Evolutionary conservation across 2,797 vertebrate species (phyloP).

Genomic region (Furcifer pardalis): DNA sequence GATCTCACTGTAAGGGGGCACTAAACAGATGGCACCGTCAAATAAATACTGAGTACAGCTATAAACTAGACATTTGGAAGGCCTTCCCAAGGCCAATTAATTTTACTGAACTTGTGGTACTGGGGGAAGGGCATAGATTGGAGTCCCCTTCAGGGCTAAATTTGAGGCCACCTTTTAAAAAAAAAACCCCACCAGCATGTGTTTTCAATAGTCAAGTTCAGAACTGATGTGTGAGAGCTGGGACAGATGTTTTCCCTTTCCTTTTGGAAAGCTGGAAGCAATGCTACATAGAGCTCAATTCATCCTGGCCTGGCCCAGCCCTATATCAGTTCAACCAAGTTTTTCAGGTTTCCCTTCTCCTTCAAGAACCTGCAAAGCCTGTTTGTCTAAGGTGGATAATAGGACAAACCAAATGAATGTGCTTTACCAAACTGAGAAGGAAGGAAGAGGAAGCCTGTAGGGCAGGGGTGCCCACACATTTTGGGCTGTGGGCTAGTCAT

Average conservation of each 20-base stretch:
- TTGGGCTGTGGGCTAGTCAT: too few species aligned
- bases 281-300: neutral
- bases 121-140: neutral
- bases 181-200: neutral
- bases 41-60: neutral
- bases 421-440: neutral
- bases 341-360: conserved; percentile 11
- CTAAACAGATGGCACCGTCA: neutral
- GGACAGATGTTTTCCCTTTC: neutral
- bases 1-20: neutral
- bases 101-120: neutral
- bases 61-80: neutral
- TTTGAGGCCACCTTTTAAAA: neutral
- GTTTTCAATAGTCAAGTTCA: conserved; percentile 24
- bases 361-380: conserved; percentile 9
- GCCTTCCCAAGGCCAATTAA: neutral
- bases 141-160: neutral
- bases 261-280: neutral
- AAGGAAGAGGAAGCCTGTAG: neutral
- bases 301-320: neutral
- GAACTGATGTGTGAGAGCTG: neutral
- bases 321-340: neutral
- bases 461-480: too few species aligned
- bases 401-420: neutral
- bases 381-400: neutral